phyloP scores from a whole-genome alignment of 1,140 invertebrate species.

The Caenorhabditis brenneri region DNA sequence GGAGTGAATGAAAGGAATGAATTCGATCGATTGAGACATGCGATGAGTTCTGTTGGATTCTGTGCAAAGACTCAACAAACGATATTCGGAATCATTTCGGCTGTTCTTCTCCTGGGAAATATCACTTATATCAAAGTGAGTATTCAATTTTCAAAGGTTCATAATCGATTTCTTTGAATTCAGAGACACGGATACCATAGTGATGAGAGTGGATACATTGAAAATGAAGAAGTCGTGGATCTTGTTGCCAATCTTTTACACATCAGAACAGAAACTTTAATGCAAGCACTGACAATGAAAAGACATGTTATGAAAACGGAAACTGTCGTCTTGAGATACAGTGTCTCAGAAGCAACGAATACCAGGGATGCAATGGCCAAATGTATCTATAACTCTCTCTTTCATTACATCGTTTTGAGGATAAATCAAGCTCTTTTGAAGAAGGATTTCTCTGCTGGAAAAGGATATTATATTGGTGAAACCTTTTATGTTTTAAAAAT shows the following conservation, averaged over 20 bases:
- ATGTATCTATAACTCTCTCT: conserved; percentile 91
- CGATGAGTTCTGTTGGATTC: conserved; percentile 97
- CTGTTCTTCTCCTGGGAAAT: conserved; percentile 81
- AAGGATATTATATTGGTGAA: conserved; percentile 51
- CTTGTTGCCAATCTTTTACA: conserved; percentile 85
- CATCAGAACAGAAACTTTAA: conserved; percentile 72
- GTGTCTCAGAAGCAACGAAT: conserved; percentile 81
- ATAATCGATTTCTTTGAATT: no score
- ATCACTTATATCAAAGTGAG: conserved; percentile 75
- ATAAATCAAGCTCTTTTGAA: conserved; percentile 74
- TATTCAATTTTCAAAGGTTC: no score
- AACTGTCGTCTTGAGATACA: conserved; percentile 88
- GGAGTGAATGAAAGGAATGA: conserved; percentile 75
- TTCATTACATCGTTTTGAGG: conserved; percentile 96
- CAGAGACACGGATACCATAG: conserved; percentile 78
- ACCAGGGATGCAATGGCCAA: conserved; percentile 94
- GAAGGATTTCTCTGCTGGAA: conserved; percentile 76
- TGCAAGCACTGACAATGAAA: conserved; percentile 61
- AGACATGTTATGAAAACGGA: conserved; percentile 81
- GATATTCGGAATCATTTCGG: conserved; percentile 86
- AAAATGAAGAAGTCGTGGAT: conserved; percentile 84
- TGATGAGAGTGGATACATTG: conserved; percentile 90
- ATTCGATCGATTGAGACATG: conserved; percentile 89
- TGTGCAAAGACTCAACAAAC: conserved; percentile 84
- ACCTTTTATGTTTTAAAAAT: conserved; percentile 80